Conservation (phyloP, 1,140 invertebrate genomes). For the Archivesica marissinica region DNA sequence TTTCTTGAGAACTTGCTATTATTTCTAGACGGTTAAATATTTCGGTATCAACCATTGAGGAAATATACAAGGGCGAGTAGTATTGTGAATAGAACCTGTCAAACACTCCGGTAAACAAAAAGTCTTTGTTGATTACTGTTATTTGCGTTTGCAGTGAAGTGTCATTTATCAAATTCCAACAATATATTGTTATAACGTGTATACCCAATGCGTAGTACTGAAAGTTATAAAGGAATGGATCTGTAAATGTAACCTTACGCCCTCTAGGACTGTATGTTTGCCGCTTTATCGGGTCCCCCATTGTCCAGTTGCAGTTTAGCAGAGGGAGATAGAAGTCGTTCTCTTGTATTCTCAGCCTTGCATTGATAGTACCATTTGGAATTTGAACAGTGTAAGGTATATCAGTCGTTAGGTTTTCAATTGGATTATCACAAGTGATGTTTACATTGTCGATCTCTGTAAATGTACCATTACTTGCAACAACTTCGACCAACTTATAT, state of each 20-base stretch:
- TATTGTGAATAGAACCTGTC: constrained; percentile 42
- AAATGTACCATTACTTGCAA: constrained; percentile 32
- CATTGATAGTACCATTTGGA: constrained; percentile 36
- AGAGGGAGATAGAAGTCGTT: constrained; percentile 22
- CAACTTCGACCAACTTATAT: constrained; percentile 17
- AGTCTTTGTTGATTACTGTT: constrained; percentile 29
- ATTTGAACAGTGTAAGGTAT: neutral
- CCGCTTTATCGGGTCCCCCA: constrained; percentile 37
- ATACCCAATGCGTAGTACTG: constrained; percentile 46
- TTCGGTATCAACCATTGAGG: constrained; percentile 38
- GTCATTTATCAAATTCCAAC: constrained; percentile 35
- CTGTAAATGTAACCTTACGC: neutral
- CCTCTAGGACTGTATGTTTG: neutral
- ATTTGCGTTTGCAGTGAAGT: constrained; percentile 1
- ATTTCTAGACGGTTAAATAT: constrained; percentile 38
- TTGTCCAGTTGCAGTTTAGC: constrained; percentile 21
- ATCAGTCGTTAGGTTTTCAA: neutral
- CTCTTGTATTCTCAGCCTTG: neutral
- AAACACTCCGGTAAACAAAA: constrained; percentile 38
- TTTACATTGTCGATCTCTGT: constrained; percentile 38
- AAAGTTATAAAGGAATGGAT: constrained; percentile 19
- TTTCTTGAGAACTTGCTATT: neutral
- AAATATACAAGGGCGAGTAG: constrained; percentile 28
- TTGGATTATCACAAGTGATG: constrained; percentile 58
- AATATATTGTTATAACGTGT: constrained; percentile 30